phyloP scores from a whole-genome alignment of 2,797 vertebrate species.

The Neomorphus geoffroyi region DNA sequence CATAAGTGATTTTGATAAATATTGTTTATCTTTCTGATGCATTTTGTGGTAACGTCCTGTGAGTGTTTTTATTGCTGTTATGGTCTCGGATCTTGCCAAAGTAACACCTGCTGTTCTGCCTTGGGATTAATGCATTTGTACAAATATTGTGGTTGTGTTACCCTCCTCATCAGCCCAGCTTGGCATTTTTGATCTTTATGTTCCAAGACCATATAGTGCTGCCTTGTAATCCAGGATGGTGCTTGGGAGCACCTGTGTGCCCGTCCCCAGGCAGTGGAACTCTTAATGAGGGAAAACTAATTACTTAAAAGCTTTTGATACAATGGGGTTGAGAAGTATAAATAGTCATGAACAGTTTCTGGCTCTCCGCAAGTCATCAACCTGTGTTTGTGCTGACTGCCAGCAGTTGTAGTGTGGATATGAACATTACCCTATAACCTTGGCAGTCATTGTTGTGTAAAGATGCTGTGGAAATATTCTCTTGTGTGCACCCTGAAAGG shows the following conservation, averaged over 20 bases:
- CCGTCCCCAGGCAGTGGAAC: background rate
- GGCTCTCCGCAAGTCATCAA: background rate
- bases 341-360: constrained; percentile 21
- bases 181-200: background rate
- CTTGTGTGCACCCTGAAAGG: background rate
- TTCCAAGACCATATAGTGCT: fast-evolving
- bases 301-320: constrained; percentile 40
- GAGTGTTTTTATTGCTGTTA: background rate
- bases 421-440: fast-evolving
- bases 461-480: background rate
- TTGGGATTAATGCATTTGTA: fast-evolving
- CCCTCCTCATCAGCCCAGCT: background rate
- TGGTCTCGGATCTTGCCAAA: background rate
- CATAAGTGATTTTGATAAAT: background rate
- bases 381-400: background rate
- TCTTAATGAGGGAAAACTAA: constrained; percentile 51
- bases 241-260: background rate
- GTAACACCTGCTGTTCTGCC: background rate
- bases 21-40: background rate
- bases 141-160: fast-evolving
- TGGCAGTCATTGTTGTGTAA: fast-evolving
- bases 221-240: background rate
- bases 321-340: background rate
- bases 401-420: fast-evolving
- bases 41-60: fast-evolving